Conservation (phyloP, 2,113 vertebrate genomes). For the Clarias batrachus region DNA sequence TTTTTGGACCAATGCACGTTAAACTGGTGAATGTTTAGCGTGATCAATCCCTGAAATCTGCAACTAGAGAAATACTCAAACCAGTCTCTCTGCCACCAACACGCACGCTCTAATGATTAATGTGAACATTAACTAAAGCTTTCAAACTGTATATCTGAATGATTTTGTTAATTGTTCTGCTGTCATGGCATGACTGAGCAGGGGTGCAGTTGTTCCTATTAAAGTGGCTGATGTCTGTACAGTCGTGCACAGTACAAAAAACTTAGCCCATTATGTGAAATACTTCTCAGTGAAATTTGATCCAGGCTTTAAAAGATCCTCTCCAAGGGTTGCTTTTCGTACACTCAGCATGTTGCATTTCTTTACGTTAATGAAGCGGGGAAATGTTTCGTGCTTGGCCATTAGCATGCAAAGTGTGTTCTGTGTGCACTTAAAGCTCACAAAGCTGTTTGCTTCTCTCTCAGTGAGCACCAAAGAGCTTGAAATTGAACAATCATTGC, state of each 20-base stretch:
- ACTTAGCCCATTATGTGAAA: neutral
- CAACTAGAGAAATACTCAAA: neutral
- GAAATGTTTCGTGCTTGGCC: conserved; percentile 12
- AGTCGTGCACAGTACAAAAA: neutral
- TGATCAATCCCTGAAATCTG: neutral
- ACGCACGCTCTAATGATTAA: neutral
- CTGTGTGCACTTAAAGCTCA: conserved; percentile 4
- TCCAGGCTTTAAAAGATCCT: neutral
- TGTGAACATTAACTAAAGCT: neutral
- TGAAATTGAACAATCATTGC: too few relatives aligned
- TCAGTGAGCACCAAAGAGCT: conserved; percentile 4
- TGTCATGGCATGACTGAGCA: too few relatives aligned
- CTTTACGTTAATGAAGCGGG: conserved; percentile 12
- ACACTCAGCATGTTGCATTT: neutral
- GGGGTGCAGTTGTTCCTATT: neutral
- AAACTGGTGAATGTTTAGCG: neutral
- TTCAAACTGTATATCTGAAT: neutral
- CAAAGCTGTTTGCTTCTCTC: conserved; percentile 5
- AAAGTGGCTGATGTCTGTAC: neutral
- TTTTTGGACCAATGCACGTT: neutral
- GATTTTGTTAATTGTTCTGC: neutral
- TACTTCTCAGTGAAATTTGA: neutral
- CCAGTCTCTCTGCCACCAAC: neutral
- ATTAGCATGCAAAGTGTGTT: conserved; percentile 47
- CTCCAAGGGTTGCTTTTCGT: neutral